A percentile compares a stretch with the other conserved stretches of the same genome.
These are phyloP conservation scores for Hippolais icterina DNA, from an alignment of 2,113 vertebrate species.

Conservation along the genomic window DNA sequence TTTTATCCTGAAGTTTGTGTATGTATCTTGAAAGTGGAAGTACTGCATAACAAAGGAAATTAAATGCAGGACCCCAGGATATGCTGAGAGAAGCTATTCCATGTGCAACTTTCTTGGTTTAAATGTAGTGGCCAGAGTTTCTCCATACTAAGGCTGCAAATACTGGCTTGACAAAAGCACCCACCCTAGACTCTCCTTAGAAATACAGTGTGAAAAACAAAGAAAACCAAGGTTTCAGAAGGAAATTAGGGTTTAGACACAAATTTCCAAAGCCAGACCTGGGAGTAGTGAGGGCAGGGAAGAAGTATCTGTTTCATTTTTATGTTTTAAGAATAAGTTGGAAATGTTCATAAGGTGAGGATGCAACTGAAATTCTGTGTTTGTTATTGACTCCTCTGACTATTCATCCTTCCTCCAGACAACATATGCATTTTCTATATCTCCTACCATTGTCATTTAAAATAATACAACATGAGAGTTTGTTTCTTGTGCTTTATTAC, in stretches of 20 bases:
- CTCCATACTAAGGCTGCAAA: rapidly evolving
- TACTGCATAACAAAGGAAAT: neutral
- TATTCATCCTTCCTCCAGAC: neutral
- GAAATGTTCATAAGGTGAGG: neutral
- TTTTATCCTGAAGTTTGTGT: neutral
- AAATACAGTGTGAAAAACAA: neutral
- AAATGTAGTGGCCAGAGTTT: neutral
- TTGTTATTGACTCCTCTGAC: neutral
- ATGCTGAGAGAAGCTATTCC: neutral
- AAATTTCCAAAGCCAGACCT: neutral
- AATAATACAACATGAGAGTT: neutral
- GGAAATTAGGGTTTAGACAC: neutral
- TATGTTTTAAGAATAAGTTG: neutral
- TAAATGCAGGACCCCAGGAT: neutral
- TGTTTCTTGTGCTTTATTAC: neutral
- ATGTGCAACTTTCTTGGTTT: neutral
- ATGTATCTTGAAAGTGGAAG: neutral
- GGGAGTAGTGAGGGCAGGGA: neutral
- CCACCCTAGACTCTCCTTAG: neutral
- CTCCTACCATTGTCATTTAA: neutral
- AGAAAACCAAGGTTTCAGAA: neutral
- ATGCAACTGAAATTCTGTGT: neutral
- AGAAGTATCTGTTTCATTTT: neutral
- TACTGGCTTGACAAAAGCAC: neutral
- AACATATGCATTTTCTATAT: neutral